Base-by-base conservation (phyloP, 2,113 vertebrate species). In the Spea bombifrons region DNA sequence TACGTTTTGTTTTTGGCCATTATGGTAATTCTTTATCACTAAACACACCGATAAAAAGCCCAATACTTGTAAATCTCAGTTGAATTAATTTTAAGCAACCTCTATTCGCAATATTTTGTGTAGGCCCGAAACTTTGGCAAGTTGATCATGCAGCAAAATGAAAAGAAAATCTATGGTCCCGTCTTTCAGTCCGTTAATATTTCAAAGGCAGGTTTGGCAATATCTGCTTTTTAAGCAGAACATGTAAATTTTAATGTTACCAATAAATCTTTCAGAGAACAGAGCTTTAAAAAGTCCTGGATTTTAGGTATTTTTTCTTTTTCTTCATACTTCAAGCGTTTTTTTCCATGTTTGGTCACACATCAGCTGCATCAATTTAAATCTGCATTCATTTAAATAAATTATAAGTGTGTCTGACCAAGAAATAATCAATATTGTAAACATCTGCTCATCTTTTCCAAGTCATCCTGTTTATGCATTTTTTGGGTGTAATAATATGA, bases 371-470 rank as follows among this genome's bases (percentile, higher is more conserved):
- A 52, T 43, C 59, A 12, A 64, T 78, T 78, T 71, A 71, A 64
- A 50, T 49, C 71, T 46, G 47, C 57, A 71, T 78, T 78, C 12
- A 71, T 78, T 71, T 65, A 16, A 78, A 78, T 78, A 65, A 78
- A 78, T 78, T 78, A 78, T 45, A 8, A 6, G 30, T 15, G n/a
- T 45, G 43, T 4, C 55, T 52, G 57, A 71, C 46, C 53, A 30
- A 52, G 57, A 64, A 71, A 64, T n/a, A 71, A 64, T 65, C 17
- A 50, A 50, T 64, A 12, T 64, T 13, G n/a, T 47, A 63, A 78
- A 70, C 76, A 78, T 59, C 67, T 71, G 76, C 17, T 71, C 75
- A 7, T 30, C 15, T 45, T 69, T 57, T 76, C 50, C 15, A 50
- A 13, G 73, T 45, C 12, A 48, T 44, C 43, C 13, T 50, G 45